Conservation (phyloP, 2,888 invertebrate genomes). For the Synergus laeviventris region DNA sequence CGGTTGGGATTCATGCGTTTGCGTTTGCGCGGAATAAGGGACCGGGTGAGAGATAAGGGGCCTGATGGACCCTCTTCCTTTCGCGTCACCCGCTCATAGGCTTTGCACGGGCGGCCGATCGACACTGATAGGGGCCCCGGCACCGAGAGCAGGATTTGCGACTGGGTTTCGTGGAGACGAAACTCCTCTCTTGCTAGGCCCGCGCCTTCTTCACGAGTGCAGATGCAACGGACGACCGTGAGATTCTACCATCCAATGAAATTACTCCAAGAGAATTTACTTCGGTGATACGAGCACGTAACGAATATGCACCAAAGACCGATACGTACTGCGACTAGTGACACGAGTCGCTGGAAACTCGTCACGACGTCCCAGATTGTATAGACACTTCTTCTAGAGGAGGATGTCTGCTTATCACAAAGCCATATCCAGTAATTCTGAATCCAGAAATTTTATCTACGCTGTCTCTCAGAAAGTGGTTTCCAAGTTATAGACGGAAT, state of each 20-base stretch:
- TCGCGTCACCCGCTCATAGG: slow-evolving; percentile 60
- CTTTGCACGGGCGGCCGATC: slow-evolving; percentile 66
- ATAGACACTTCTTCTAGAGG: slow-evolving; percentile 4
- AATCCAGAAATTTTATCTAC: neutral
- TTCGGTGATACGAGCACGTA: slow-evolving; percentile 27
- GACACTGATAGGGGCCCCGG: slow-evolving; percentile 78
- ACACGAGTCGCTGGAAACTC: slow-evolving; percentile 9
- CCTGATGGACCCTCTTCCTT: slow-evolving; percentile 62
- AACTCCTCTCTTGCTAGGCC: slow-evolving; percentile 33
- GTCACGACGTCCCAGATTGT: slow-evolving; percentile 10
- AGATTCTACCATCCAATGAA: slow-evolving; percentile 44
- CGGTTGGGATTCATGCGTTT: slow-evolving; percentile 63
- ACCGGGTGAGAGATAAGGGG: slow-evolving; percentile 64
- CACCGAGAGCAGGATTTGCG: slow-evolving; percentile 61
- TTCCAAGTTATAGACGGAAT: neutral
- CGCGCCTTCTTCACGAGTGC: slow-evolving; percentile 7
- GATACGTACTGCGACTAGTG: slow-evolving; percentile 11
- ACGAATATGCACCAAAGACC: slow-evolving; percentile 32
- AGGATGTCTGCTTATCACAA: neutral
- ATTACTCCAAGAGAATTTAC: slow-evolving; percentile 40
- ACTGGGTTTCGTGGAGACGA: slow-evolving; percentile 40
- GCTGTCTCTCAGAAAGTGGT: neutral
- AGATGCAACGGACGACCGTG: slow-evolving; percentile 27
- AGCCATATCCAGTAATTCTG: neutral
- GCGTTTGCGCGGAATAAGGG: slow-evolving; percentile 66